Evolutionary conservation across 1,140 invertebrate genomes (phyloP), one percentile per base, ranked within the genome.

Genomic region (Diabrotica undecimpunctata): DNA sequence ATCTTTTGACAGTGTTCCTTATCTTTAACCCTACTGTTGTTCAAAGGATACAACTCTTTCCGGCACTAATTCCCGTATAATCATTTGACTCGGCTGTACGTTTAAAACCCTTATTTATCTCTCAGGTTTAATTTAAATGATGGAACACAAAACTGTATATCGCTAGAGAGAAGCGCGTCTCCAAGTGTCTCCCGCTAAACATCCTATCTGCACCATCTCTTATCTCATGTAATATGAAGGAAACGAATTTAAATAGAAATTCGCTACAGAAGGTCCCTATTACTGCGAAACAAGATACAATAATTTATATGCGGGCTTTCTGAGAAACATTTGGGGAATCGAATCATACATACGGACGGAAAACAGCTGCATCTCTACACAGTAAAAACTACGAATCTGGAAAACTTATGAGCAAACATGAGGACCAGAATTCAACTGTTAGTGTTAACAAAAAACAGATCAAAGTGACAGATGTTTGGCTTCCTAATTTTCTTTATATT

Each of bases 151-250:
- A 46, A 46, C 8, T 46, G 41, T 8, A 46, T 46, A 46, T 46
- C 41, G 41, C 41, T 46, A n/a, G 41, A 46, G 41, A 8, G 41
- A 8, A 46, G 41, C 41, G 55, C 25, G 12, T 55, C 54, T 55
- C 54, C 37, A 9, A 13, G 39, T 50, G 58, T 51, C 50, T 60
- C 58, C 58, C 14, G 39, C 50, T 50, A 39, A 46, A 60, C 41
- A 51, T 60, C 39, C 12, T 60, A 60, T 60, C 58, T 60, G 36
- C 58, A 60, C 11, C 58, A 60, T 60, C 58, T 60, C 58, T 51
- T 60, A 60, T 60, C 58, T 60, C 46, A 39, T 60, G 58, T 60
- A 60, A 39, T 60, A 60, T 60, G 58, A 60, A 60, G 37, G 41
- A 38, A 60, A 60, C 58, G 39, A 38, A 60, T 60, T 60, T 60